Evolutionary conservation across 2,113 vertebrate genomes (phyloP).

Genomic region (Bombycilla garrulus): DNA sequence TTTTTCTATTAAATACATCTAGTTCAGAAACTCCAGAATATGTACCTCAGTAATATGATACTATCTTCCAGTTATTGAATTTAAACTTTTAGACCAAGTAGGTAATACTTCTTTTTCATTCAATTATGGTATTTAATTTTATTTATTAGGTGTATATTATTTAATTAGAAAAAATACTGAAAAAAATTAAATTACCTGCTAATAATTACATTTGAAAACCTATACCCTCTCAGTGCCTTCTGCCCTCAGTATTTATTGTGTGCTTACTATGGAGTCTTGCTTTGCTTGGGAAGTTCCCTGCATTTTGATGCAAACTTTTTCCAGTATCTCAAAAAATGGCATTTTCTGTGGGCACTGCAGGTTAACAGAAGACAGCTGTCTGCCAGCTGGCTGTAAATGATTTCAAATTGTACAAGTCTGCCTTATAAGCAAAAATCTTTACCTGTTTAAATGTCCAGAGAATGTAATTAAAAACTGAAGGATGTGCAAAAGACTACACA

Average conservation of each 20-base stretch:
- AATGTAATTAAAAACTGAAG: neutral
- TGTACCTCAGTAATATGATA: neutral
- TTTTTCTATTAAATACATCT: neutral
- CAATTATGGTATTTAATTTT: neutral
- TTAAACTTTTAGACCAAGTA: neutral
- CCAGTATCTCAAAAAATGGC: neutral
- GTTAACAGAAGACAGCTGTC: neutral
- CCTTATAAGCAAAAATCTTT: neutral
- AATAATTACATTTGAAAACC: neutral
- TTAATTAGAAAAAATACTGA: neutral
- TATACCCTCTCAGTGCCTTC: neutral
- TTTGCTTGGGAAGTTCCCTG: neutral
- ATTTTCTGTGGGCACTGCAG: neutral
- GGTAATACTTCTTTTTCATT: neutral
- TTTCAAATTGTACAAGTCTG: neutral
- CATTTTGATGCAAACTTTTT: neutral
- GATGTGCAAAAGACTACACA: neutral
- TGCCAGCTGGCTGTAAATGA: neutral
- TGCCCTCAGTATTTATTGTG: neutral
- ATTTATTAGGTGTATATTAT: neutral
- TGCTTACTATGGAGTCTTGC: neutral
- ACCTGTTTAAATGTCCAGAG: neutral
- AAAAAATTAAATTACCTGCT: neutral
- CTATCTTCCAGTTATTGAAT: neutral
- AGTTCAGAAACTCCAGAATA: neutral